Base-by-base conservation (phyloP, 2,113 vertebrate species). In the Motacilla alba region DNA sequence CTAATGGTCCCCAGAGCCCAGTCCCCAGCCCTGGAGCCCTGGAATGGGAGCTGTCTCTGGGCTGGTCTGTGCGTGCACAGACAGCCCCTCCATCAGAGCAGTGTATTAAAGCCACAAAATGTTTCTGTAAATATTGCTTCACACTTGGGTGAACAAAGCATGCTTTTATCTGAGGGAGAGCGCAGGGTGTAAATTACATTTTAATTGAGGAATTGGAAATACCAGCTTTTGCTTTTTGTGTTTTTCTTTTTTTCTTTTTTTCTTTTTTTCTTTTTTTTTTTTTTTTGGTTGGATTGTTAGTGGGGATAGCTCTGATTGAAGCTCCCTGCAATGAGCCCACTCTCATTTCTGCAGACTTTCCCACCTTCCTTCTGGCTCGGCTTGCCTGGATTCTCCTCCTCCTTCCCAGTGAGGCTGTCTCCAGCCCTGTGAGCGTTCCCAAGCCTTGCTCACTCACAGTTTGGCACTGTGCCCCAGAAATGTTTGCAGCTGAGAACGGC, bases 91-190 rank as follows among this genome's bases (percentile, higher is more conserved):
- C 0, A 0, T 17, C 41, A 56, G 37, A 68, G 43, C 23, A 24
- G 86, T 4, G 6, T 5, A 77, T 55, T 88, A 78, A 37, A 90
- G 43, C 63, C 81, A 70, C 91, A 80, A 86, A 93, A 93, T 49
- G 47, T 95, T 96, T 97, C 92, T 87, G 76, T 95, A 94, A 95
- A 91, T 95, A 81, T 94, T 85, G 85, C 91, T 96, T 93, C 90
- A 95, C 82, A 60, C 78, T 97, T 64, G 75, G 30, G 81, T 72
- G 69, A 97, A 35, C 89, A 96, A 95, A 91, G 93, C 87, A 69
- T 76, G 69, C 83, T 94, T 94, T 94, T 87, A 90, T 89, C 87
- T 15, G 85, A 82, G 85, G 87, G 60, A 91, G 59, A 68, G 79
- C 11, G 6, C 37, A 16, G 90, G 90, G 87, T 94, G 95, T 97